Conservation (phyloP, 2,797 vertebrate genomes). For the Diceros bicornis region DNA sequence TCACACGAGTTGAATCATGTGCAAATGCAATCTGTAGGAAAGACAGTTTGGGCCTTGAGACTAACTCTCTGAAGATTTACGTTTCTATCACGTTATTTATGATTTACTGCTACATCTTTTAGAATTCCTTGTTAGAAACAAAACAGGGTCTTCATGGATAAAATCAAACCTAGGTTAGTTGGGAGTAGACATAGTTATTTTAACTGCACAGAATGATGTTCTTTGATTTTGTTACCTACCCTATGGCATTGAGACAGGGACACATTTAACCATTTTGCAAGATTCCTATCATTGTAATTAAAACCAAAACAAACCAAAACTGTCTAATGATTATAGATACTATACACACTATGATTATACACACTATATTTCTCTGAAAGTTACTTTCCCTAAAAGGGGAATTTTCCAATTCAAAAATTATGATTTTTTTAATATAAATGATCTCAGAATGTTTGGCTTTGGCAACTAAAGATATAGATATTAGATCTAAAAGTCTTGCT, state of each 20-base stretch:
- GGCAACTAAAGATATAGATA: neutral
- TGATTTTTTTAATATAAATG: neutral
- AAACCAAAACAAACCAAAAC: conserved; percentile 42
- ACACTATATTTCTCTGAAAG: neutral
- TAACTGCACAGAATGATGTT: neutral
- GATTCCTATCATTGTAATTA: neutral
- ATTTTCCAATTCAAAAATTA: neutral
- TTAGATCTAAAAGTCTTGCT: neutral
- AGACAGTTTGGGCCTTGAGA: conserved; percentile 30
- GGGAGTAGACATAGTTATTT: neutral
- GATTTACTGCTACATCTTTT: neutral
- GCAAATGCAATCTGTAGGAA: conserved; percentile 94
- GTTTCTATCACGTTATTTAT: neutral
- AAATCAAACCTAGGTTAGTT: neutral
- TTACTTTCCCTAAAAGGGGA: neutral
- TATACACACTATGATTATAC: neutral
- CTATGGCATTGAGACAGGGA: neutral
- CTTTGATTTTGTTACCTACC: neutral
- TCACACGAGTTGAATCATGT: conserved; percentile 96
- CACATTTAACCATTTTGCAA: neutral
- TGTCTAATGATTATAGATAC: neutral
- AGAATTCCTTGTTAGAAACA: neutral
- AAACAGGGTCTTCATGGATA: neutral
- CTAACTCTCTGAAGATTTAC: neutral
- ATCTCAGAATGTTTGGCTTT: neutral